A percentile compares a stretch with the other conserved stretches of the same genome.
Conservation (phyloP, 1,140 invertebrate genomes). For the Drosophila teissieri region DNA sequence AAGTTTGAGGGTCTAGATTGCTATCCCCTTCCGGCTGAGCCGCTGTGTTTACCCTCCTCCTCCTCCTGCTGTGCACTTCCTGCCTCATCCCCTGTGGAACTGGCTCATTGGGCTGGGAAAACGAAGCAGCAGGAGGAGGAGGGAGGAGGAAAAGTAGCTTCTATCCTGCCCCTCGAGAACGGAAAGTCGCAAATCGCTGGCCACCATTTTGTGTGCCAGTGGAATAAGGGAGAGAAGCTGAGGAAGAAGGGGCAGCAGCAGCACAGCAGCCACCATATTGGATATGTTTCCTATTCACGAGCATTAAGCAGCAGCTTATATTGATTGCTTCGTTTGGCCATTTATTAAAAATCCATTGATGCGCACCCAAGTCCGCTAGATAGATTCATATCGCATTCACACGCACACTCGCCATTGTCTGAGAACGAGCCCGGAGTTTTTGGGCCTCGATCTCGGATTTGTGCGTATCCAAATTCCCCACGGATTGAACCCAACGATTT, state of each 20-base stretch:
- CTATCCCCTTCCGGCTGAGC: not conserved
- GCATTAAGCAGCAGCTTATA: slow-evolving; percentile 58
- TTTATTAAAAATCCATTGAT: slow-evolving; percentile 82
- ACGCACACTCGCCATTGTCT: slow-evolving; percentile 62
- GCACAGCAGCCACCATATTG: slow-evolving; percentile 43
- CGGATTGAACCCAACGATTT: slow-evolving; percentile 54
- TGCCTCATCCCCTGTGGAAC: not conserved
- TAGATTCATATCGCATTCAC: slow-evolving; percentile 82
- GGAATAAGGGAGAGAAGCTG: slow-evolving; percentile 24
- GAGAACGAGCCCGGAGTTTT: not conserved
- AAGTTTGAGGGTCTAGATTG: too few species aligned
- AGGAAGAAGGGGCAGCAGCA: slow-evolving; percentile 9
- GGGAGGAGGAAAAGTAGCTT: slow-evolving; percentile 12
- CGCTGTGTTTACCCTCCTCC: slow-evolving; percentile 1
- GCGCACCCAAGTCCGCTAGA: slow-evolving; percentile 31
- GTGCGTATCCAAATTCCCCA: slow-evolving; percentile 79
- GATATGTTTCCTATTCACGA: slow-evolving; percentile 62
- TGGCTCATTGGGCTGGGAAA: slow-evolving; percentile 26
- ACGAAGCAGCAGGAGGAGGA: not conserved
- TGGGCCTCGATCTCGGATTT: slow-evolving; percentile 31
- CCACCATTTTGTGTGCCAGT: slow-evolving; percentile 55
- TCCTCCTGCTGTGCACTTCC: not conserved
- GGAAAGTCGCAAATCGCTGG: slow-evolving; percentile 28
- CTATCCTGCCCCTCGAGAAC: slow-evolving; percentile 7
- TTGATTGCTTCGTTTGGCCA: slow-evolving; percentile 52